phyloP scores from a whole-genome alignment of 2,888 invertebrate species.

The Tricholauxania praeusta region DNA sequence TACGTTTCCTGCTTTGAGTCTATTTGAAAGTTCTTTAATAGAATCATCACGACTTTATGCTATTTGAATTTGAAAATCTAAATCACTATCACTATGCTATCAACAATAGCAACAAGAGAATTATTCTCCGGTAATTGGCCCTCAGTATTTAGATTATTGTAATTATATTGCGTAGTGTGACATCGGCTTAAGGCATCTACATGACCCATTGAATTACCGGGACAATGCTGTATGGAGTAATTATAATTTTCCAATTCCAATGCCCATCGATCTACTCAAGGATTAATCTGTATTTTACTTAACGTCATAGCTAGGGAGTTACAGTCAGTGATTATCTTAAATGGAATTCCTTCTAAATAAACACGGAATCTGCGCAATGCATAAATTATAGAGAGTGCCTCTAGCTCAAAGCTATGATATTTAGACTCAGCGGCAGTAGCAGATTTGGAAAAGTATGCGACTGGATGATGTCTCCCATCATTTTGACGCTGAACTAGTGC shows the following conservation, averaged over 20 bases:
- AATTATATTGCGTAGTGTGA: neutral
- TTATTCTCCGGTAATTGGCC: neutral
- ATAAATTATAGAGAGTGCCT: conserved; percentile 16
- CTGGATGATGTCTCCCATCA: too few relatives aligned
- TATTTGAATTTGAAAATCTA: too few relatives aligned
- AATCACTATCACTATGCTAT: neutral
- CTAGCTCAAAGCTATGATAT: conserved; percentile 3
- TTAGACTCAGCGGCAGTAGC: too few relatives aligned
- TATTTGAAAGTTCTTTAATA: too few relatives aligned
- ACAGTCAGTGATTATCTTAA: too few relatives aligned
- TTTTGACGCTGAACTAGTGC: too few relatives aligned
- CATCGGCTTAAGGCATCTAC: neutral
- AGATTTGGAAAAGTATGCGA: too few relatives aligned
- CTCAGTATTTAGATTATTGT: neutral
- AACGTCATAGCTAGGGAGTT: too few relatives aligned
- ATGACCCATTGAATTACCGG: neutral
- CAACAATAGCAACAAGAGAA: neutral
- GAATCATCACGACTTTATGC: too few relatives aligned
- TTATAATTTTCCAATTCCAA: neutral
- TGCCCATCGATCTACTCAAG: neutral
- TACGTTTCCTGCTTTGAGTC: too few relatives aligned
- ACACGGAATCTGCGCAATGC: neutral
- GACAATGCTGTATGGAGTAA: neutral
- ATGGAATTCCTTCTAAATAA: neutral
- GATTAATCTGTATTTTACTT: neutral